These are phyloP conservation scores for Nymphalis urticae DNA, from an alignment of 2,888 invertebrate genomes.

Conservation along the genomic window DNA sequence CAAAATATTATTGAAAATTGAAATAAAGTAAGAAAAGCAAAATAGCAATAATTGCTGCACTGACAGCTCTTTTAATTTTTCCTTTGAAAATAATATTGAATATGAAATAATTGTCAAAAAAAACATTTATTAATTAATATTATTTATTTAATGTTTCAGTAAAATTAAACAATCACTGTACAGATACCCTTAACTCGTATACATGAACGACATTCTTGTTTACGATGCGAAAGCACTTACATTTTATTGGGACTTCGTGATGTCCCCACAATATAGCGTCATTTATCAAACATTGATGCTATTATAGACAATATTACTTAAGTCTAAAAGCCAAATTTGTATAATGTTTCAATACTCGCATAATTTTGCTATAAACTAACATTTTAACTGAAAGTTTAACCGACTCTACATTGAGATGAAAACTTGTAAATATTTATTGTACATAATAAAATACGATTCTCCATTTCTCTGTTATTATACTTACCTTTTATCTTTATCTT, in stretches of 20 bases:
- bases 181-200: slow-evolving; percentile 29
- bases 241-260: slow-evolving; percentile 70
- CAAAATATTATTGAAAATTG: too few species aligned
- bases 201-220: slow-evolving; percentile 59
- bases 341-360: slow-evolving; percentile 26
- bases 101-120: too few species aligned
- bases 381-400: slow-evolving; percentile 11
- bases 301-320: slow-evolving; percentile 33
- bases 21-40: too few species aligned
- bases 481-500: background rate
- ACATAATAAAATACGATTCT: background rate
- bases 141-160: background rate
- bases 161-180: slow-evolving; percentile 16
- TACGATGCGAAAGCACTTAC: slow-evolving; percentile 56
- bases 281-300: slow-evolving; percentile 47
- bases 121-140: too few species aligned
- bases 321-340: slow-evolving; percentile 34
- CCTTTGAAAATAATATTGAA: too few species aligned
- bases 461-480: background rate
- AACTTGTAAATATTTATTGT: slow-evolving; percentile 5
- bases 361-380: slow-evolving; percentile 27
- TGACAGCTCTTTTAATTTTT: too few species aligned
- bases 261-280: slow-evolving; percentile 46
- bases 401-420: background rate
- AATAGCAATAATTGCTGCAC: too few species aligned